Base-by-base conservation (phyloP, 2,888 invertebrate genomes). In the Drosophila nr. perissopoda region DNA sequence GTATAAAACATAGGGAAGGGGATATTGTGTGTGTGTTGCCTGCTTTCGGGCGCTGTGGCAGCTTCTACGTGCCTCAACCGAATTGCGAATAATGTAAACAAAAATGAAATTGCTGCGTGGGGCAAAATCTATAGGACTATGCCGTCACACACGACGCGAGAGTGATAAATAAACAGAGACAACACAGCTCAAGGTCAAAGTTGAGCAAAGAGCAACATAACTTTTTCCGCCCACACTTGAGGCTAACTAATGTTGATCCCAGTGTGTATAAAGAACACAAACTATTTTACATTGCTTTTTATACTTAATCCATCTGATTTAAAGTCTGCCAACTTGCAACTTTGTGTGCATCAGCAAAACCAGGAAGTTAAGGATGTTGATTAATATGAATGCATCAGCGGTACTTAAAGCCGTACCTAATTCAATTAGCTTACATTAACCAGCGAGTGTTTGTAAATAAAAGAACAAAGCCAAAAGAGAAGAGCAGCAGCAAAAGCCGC, bases 21-120 rank as follows among this genome's bases (percentile, higher is more conserved):
- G 67, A 78, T 58, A 65, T 78, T 71, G 49, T 64, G 25, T 25
- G 21, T 45, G 21, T 45, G 66, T 72, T 65, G 65, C 53, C 71
- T 61, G 65, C 57, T 71, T 78, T 68, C 21, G 68, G 68, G 70
- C 66, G 68, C 45, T 63, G 57, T 21, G 69, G 56, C 62, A 56
- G 51, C 18, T 42, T 38, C 57, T 61, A 81, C 82, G 84, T 82
- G 78, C 73, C 67, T 21, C 49, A 63, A 54, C 51, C 62, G 57
- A 57, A 69, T 63, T 77, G 25, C 82, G 51, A 62, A 75, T 75
- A 87, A 79, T 79, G 79, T 79, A 81, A 73, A 83, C 79, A 86
- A 77, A 75, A 78, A 73, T 51, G 49, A 54, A 64, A 73, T 73
- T 59, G 48, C 54, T 25, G 54, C 33, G 51, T 40, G 27, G 69